Conservation (phyloP, 2,797 vertebrate genomes). For the Arnoldichthys spilopterus region DNA sequence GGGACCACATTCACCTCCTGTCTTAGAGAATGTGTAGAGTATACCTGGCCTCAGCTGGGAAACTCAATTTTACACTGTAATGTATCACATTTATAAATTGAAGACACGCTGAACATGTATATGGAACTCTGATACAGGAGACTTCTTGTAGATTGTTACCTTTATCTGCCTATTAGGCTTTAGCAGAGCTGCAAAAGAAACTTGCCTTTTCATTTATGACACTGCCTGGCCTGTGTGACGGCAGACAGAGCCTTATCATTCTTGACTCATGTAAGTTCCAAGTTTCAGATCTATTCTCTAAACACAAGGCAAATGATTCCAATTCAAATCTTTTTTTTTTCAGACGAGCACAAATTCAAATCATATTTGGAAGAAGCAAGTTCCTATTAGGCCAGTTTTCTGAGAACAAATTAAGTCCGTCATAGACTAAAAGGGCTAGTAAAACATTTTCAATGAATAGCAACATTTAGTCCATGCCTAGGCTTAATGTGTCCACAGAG, state of each 20-base stretch:
- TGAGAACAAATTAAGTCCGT: slow-evolving; percentile 7
- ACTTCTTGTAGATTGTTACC: slow-evolving; percentile 21
- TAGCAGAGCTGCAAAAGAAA: slow-evolving; percentile 20
- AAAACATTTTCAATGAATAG: slow-evolving; percentile 6
- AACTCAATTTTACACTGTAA: slow-evolving; percentile 28
- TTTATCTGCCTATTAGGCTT: slow-evolving; percentile 28
- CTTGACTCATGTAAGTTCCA: background rate
- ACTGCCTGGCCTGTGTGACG: slow-evolving; percentile 11
- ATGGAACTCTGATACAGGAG: slow-evolving; percentile 33
- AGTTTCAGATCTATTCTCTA: slow-evolving; percentile 17
- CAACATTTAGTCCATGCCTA: slow-evolving; percentile 23
- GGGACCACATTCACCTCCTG: background rate
- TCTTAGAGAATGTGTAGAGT: background rate
- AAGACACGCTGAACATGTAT: slow-evolving; percentile 37
- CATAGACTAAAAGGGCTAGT: slow-evolving; percentile 21
- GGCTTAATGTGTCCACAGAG: slow-evolving; percentile 6
- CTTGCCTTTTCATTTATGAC: slow-evolving; percentile 3
- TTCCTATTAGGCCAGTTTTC: slow-evolving; percentile 63
- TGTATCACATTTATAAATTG: slow-evolving; percentile 32
- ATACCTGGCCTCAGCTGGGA: background rate
- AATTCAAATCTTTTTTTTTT: slow-evolving; percentile 24
- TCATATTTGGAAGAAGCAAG: slow-evolving; percentile 74
- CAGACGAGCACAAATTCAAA: slow-evolving; percentile 58
- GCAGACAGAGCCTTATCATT: slow-evolving; percentile 10
- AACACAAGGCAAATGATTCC: slow-evolving; percentile 24